These are phyloP conservation scores for Galeopsomyia nigrocyanea DNA, from an alignment of 2,888 invertebrate genomes.

Conservation along the genomic window DNA sequence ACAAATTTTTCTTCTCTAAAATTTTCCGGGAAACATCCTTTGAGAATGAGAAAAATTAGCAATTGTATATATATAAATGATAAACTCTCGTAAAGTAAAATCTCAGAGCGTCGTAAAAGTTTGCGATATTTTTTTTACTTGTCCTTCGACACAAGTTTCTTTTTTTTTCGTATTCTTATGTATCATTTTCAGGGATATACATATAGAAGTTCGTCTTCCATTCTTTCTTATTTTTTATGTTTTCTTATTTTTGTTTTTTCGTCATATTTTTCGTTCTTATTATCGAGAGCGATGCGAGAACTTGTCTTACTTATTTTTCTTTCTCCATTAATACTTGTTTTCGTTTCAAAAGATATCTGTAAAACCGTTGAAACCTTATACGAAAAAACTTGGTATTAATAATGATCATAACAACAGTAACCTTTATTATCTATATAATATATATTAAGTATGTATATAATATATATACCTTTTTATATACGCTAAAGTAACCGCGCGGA, in stretches of 20 bases:
- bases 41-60: background rate
- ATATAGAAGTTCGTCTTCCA: constrained; percentile 15
- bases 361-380: constrained; percentile 33
- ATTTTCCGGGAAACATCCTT: constrained; percentile 1
- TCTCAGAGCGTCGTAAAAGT: constrained; percentile 25
- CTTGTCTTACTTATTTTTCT: background rate
- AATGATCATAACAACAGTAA: constrained; percentile 55
- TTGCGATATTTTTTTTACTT: constrained; percentile 4
- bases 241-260: constrained; percentile 8
- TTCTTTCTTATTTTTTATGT: background rate
- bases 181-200: constrained; percentile 28
- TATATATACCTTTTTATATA: constrained; percentile 38
- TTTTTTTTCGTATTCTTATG: background rate
- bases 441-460: constrained; percentile 44
- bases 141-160: constrained; percentile 24
- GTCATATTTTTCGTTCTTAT: constrained; percentile 11
- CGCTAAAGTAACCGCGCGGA: constrained; percentile 33
- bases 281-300: constrained; percentile 41
- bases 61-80: background rate
- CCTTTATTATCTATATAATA: constrained; percentile 45
- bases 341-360: constrained; percentile 29
- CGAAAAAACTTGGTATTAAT: constrained; percentile 51
- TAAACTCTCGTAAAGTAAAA: constrained; percentile 22
- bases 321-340: constrained; percentile 20
- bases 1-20: constrained; percentile 31